Conservation (phyloP, 2,888 invertebrate genomes). For the Onthophagus sagittarius region DNA sequence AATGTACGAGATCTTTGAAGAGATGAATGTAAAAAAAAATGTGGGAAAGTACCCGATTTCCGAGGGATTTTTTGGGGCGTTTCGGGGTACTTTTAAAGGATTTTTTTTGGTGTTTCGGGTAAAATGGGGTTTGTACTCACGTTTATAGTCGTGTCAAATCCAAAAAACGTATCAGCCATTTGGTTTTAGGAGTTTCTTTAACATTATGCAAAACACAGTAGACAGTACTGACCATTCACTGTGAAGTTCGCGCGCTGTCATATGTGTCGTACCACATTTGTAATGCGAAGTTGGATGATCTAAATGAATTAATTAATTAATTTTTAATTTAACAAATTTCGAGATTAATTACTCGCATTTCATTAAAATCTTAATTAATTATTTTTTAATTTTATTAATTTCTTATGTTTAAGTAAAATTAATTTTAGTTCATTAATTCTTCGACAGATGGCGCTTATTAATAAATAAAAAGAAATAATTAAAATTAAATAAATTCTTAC, state of each 20-base stretch:
- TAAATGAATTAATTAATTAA: too few relatives aligned
- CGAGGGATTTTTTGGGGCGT: neutral
- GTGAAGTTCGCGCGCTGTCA: neutral
- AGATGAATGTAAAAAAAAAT: constrained; percentile 2
- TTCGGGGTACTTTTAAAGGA: neutral
- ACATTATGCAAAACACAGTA: constrained; percentile 28
- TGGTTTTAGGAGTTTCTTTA: constrained; percentile 39
- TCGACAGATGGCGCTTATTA: too few relatives aligned
- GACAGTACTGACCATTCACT: too few relatives aligned
- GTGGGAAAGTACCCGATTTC: neutral
- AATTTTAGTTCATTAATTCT: too few relatives aligned
- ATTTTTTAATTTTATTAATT: too few relatives aligned
- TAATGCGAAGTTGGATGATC: too few relatives aligned
- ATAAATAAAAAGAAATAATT: too few relatives aligned
- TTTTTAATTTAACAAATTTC: too few relatives aligned
- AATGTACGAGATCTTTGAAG: neutral
- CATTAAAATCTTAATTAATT: too few relatives aligned
- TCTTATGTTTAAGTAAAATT: too few relatives aligned
- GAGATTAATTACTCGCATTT: too few relatives aligned
- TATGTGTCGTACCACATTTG: neutral
- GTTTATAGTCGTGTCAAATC: constrained; percentile 74
- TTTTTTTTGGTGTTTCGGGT: neutral
- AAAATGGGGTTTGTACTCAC: constrained; percentile 54
- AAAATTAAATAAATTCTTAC: too few relatives aligned
- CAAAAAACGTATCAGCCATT: constrained; percentile 89